These are phyloP conservation scores for Arctopsyche grandis DNA, from an alignment of 1,140 invertebrate species.

Conservation along the genomic window DNA sequence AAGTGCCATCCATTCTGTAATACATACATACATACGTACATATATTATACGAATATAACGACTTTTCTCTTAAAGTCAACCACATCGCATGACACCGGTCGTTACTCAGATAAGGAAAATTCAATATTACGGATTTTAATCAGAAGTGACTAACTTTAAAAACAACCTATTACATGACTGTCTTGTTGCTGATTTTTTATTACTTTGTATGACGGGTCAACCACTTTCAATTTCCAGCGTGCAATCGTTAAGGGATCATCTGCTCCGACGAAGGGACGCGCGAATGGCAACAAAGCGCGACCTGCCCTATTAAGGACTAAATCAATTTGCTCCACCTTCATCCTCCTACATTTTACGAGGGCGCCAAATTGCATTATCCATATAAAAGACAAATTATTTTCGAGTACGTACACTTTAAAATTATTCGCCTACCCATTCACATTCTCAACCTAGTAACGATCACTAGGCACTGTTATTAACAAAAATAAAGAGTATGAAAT, in stretches of 20 bases:
- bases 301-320: slow-evolving; percentile 44
- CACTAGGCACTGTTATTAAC: too few relatives aligned
- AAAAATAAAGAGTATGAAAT: too few relatives aligned
- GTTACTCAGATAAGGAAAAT: background rate
- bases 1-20: slow-evolving; percentile 11
- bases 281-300: slow-evolving; percentile 43
- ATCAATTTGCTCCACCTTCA: slow-evolving; percentile 44
- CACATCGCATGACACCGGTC: slow-evolving; percentile 1
- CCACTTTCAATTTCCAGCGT: slow-evolving; percentile 37
- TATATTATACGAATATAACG: background rate
- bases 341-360: slow-evolving; percentile 11
- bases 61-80: slow-evolving; percentile 14
- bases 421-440: background rate
- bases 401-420: background rate
- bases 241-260: slow-evolving; percentile 38
- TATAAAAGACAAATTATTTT: slow-evolving; percentile 34
- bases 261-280: slow-evolving; percentile 31
- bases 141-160: too few relatives aligned
- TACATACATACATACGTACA: too few relatives aligned
- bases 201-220: background rate
- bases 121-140: background rate
- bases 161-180: background rate
- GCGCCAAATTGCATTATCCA: slow-evolving; percentile 32
- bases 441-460: too few relatives aligned
- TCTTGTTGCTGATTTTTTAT: background rate